Percentiles rank a stretch among this genome's conserved stretches.
Conservation (phyloP, 37 sponge, comb jelly and placozoan genomes). For the Ephydatia muelleri region DNA sequence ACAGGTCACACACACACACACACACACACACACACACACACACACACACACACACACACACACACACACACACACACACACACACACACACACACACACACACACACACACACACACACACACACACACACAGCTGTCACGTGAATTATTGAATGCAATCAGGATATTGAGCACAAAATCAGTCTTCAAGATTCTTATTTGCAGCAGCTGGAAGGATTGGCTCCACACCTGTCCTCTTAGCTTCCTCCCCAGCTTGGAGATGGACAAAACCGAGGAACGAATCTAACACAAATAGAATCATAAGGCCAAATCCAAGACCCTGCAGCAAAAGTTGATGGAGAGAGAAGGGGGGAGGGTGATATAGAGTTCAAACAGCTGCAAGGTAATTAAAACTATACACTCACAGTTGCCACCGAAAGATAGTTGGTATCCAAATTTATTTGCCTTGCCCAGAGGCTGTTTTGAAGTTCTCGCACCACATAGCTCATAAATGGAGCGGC, state of each 20-base stretch:
- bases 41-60: no score
- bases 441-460: not conserved
- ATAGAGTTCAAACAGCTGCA: not conserved
- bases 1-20: no score
- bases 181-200: not conserved
- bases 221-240: not conserved
- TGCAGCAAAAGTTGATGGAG: not conserved
- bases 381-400: not conserved
- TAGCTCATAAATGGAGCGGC: not conserved
- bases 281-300: not conserved
- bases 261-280: not conserved
- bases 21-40: no score
- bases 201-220: not conserved
- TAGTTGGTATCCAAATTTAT: not conserved
- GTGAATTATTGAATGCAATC: not conserved
- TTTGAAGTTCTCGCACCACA: not conserved
- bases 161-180: not conserved
- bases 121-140: not conserved
- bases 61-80: no score
- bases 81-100: no score
- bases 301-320: not conserved
- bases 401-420: not conserved
- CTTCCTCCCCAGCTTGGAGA: not conserved
- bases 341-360: not conserved
- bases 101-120: no score